A percentile compares a stretch with the other conserved stretches of the same genome.
phyloP scores from a whole-genome alignment of 2,888 invertebrate genomes.

The Pyrocoelia pectoralis region DNA sequence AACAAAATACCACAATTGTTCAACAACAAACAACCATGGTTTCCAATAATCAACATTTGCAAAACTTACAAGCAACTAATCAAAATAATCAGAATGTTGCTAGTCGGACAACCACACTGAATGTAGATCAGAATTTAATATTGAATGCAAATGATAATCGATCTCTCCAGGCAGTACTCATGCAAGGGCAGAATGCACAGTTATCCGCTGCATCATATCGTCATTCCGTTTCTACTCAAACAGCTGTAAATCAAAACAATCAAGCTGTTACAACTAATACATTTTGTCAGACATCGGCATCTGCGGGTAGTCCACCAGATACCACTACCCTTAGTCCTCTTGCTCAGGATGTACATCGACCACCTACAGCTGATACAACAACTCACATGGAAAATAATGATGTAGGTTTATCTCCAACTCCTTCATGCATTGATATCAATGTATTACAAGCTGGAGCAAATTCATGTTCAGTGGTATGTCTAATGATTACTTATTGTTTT shows the following conservation, averaged over 20 bases:
- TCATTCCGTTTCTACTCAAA: constrained; percentile 80
- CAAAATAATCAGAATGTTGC: constrained; percentile 52
- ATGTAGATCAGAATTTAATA: constrained; percentile 68
- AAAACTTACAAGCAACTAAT: constrained; percentile 57
- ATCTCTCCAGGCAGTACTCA: constrained; percentile 51
- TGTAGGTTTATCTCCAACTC: constrained; percentile 59
- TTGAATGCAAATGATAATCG: constrained; percentile 58
- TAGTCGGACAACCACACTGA: constrained; percentile 60
- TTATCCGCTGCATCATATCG: constrained; percentile 53
- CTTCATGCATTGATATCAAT: constrained; percentile 54
- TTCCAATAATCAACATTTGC: constrained; percentile 69
- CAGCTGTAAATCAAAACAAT: constrained; percentile 65
- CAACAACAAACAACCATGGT: constrained; percentile 83
- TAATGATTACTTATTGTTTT: constrained; percentile 11
- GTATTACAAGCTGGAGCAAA: constrained; percentile 50
- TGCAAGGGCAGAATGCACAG: constrained; percentile 50
- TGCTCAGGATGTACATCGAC: constrained; percentile 61
- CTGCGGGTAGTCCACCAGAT: constrained; percentile 77
- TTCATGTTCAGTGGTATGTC: constrained; percentile 57
- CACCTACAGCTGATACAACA: constrained; percentile 59
- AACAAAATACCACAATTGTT: constrained; percentile 86
- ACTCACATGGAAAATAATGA: constrained; percentile 59
- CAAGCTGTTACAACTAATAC: constrained; percentile 59
- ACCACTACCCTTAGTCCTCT: constrained; percentile 86
- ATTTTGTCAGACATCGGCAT: constrained; percentile 59